phyloP scores from a whole-genome alignment of 1,140 invertebrate genomes.

The Drosophila navojoa region DNA sequence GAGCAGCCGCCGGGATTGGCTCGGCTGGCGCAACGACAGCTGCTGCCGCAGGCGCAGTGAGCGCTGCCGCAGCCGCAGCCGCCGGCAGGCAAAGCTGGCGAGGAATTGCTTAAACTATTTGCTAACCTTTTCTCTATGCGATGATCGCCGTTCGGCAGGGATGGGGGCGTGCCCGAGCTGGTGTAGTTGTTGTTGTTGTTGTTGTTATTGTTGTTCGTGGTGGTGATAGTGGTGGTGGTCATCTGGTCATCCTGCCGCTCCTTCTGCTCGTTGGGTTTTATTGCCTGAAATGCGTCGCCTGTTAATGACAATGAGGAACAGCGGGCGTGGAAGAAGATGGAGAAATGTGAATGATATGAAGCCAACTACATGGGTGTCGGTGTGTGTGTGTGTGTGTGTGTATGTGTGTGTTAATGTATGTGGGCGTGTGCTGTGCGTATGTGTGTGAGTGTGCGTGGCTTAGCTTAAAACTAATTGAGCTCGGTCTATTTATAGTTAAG shows the following conservation, averaged over 20 bases:
- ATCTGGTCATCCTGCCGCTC: not conserved
- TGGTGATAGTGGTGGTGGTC: not conserved
- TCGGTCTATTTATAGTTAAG: too few species aligned
- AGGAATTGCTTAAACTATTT: conserved; percentile 29
- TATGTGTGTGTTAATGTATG: conserved; percentile 4
- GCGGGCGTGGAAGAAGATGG: conserved; percentile 43
- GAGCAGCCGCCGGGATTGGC: not conserved
- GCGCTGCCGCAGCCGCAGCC: conserved; percentile 51
- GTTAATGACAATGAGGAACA: conserved; percentile 75
- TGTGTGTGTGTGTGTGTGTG: conserved; percentile 18
- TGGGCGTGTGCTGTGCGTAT: conserved; percentile 1
- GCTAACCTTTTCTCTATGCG: conserved; percentile 77
- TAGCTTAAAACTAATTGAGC: not conserved
- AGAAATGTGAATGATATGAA: conserved; percentile 62
- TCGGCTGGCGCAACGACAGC: conserved; percentile 38
- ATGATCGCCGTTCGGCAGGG: conserved; percentile 25
- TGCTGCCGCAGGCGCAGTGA: conserved; percentile 52
- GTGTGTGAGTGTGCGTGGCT: conserved; percentile 25
- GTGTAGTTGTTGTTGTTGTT: conserved; percentile 7
- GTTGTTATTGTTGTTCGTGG: not conserved
- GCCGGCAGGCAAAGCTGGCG: not conserved
- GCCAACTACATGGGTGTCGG: conserved; percentile 34
- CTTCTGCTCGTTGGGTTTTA: conserved; percentile 42
- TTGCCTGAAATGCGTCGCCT: conserved; percentile 83
- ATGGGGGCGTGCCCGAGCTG: conserved; percentile 13